A percentile compares a stretch with the other conserved stretches of the same genome.
Evolutionary conservation across 2,797 vertebrate genomes (phyloP).

Genomic region (Phalanger gymnotis): DNA sequence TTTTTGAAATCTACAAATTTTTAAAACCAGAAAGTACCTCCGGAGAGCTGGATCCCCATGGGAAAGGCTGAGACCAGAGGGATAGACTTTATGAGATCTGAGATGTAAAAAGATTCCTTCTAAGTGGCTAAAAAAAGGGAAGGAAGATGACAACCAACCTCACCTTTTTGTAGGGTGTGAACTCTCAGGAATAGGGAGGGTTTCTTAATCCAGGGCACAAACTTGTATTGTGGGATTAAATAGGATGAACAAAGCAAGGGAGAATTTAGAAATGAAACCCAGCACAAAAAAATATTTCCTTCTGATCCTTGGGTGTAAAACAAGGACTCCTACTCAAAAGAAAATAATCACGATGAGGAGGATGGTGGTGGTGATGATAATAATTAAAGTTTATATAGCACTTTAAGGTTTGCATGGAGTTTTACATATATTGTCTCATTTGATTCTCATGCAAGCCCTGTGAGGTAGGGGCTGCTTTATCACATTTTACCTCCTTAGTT

Average conservation of each 20-base stretch:
- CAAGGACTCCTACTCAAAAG: constrained; percentile 16
- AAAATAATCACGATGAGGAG: neutral
- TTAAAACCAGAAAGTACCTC: neutral
- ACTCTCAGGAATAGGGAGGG: neutral
- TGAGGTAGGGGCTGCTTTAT: neutral
- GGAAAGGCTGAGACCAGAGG: neutral
- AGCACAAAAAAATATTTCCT: constrained; percentile 40
- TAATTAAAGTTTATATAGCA: neutral
- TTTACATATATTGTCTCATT: neutral
- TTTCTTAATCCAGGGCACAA: neutral
- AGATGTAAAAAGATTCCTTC: neutral
- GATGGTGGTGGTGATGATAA: neutral
- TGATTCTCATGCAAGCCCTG: neutral
- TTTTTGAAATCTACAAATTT: neutral
- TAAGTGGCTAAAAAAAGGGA: constrained; percentile 1
- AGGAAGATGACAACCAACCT: neutral
- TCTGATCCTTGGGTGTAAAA: neutral
- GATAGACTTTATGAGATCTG: neutral
- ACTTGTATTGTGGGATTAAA: constrained; percentile 8
- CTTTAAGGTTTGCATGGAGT: neutral
- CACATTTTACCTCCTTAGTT: neutral
- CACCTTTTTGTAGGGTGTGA: neutral
- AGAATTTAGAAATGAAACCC: neutral
- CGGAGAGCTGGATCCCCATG: neutral
- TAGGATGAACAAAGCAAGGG: constrained; percentile 13